Conservation (phyloP, 2,797 vertebrate species). For the Apodemus agrarius region DNA sequence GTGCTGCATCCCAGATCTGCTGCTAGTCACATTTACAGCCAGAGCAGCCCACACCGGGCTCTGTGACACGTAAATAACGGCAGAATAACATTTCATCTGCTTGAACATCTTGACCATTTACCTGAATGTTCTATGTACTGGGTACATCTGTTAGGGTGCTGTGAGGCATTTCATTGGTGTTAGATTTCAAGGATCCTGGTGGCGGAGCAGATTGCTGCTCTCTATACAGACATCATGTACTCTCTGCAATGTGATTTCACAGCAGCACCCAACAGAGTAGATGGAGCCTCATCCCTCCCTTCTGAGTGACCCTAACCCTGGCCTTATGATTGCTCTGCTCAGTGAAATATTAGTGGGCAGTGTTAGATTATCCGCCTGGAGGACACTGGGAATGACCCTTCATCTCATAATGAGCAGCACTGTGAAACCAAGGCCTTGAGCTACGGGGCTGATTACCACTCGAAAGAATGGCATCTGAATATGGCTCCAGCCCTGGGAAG, state of each 20-base stretch:
- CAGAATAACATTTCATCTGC: neutral
- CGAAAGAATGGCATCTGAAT: neutral
- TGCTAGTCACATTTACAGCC: neutral
- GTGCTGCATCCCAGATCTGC: neutral
- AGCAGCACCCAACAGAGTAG: neutral
- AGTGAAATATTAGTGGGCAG: neutral
- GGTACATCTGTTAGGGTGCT: neutral
- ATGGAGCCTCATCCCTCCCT: neutral
- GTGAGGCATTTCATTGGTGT: neutral
- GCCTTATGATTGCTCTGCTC: neutral
- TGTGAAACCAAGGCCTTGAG: neutral
- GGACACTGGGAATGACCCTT: neutral
- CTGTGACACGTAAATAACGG: neutral
- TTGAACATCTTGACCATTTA: constrained; percentile 32
- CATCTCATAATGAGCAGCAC: neutral
- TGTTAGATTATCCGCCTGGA: neutral
- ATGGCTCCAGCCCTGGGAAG: neutral
- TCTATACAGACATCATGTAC: neutral
- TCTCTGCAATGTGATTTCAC: neutral
- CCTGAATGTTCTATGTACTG: constrained; percentile 17
- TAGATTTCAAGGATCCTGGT: constrained; percentile 10
- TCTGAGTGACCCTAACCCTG: neutral
- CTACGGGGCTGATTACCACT: neutral
- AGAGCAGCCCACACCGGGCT: neutral
- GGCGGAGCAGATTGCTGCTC: neutral